Evolutionary conservation across 2,888 invertebrate genomes (phyloP), one percentile per base, ranked within the genome.

Genomic region (Poecilus cupreus): DNA sequence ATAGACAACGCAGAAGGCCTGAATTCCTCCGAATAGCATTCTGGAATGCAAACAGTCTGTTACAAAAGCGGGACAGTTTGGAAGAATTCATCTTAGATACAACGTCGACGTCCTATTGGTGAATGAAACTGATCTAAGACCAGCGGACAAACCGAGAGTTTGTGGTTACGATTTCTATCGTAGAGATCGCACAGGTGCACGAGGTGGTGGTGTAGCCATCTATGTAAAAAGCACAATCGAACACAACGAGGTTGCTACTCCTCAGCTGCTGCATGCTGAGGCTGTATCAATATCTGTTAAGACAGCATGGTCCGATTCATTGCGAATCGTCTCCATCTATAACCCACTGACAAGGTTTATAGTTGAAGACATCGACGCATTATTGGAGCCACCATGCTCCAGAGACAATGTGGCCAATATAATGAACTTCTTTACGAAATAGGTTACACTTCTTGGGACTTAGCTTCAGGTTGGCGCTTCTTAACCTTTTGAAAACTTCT

Each of bases 141-240:
- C 83, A n/a, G 43, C 20, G 0, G 20, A 54, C 37, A 39, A 64
- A 4, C 68, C 74, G 4, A 82, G 16, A 43, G 18, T 84, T 5
- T 70, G 74, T 10, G 81, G 82, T 57, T 84, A 82, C 54, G 32
- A 16, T 16, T 20, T 54, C 3, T 82, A 82, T 64, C 39, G 81
- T 37, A 78, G 10, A 18, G 83, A 84, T 68, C 13, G 83, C 18
- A 6, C 6, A n/a, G 72, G 26, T 11, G 57, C 32, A 13, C 10
- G 22, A 24, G 83, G 83, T 5, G 83, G 83, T 4, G 83, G 83
- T 1, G 82, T 81, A 8, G 83, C 82, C 2, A 68, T 83, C 20
- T 78, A 46, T 3, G 51, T 83, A 8, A 83, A 81, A 57, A 18
- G 20, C 1, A 46, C 11, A 2, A 49, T 83, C 3, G 51, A 81